A percentile compares a stretch with the other conserved stretches of the same genome.
These are phyloP conservation scores for Peromyscus attwateri DNA, from an alignment of 2,797 vertebrate genomes.

Conservation along the genomic window DNA sequence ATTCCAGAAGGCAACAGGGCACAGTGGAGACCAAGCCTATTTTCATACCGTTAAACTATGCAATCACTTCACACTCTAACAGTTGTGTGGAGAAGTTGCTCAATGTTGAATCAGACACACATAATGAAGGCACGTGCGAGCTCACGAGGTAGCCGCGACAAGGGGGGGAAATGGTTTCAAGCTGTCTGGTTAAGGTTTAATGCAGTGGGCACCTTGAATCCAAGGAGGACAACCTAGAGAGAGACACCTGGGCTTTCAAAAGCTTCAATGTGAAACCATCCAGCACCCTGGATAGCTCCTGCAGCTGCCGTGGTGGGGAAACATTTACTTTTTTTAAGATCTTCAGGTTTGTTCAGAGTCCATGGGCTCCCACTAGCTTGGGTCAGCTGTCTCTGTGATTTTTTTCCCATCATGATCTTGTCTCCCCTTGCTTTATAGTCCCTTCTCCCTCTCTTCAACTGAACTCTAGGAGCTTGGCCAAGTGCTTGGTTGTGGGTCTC, in stretches of 20 bases:
- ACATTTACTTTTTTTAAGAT: not conserved
- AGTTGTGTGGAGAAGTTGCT: not conserved
- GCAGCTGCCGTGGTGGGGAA: not conserved
- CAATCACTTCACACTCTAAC: not conserved
- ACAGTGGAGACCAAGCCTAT: not conserved
- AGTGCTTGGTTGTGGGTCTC: too few relatives aligned
- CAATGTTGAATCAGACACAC: not conserved
- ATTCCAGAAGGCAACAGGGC: not conserved
- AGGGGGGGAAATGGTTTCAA: not conserved
- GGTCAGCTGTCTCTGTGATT: too few relatives aligned
- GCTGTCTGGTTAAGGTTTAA: not conserved
- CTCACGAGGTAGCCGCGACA: not conserved
- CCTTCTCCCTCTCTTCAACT: too few relatives aligned
- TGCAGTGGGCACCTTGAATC: not conserved
- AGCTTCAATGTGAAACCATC: not conserved
- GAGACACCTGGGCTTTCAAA: not conserved
- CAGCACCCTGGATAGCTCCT: constrained; percentile 84
- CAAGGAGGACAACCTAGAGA: not conserved
- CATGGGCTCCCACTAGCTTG: too few relatives aligned
- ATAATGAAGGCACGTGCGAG: not conserved
- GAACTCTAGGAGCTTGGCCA: too few relatives aligned
- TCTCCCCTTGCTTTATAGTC: too few relatives aligned
- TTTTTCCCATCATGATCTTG: too few relatives aligned
- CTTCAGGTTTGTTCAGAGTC: not conserved
- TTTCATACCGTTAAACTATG: not conserved